Evolutionary conservation across 2,797 vertebrate species (phyloP).

Genomic region (Helarctos malayanus): DNA sequence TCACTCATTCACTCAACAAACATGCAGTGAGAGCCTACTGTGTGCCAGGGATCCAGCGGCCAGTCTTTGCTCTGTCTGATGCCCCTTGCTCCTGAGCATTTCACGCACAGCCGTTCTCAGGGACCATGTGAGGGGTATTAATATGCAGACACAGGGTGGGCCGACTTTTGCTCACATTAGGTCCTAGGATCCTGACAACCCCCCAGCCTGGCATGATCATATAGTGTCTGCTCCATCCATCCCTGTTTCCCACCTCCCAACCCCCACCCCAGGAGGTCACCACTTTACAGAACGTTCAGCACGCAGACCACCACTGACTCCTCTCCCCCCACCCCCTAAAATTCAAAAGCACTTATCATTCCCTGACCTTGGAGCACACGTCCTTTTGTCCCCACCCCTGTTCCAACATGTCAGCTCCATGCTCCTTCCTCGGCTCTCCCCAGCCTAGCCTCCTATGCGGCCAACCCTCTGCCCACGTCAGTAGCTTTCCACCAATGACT

Average conservation of each 20-base stretch:
- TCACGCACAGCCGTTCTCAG: not conserved
- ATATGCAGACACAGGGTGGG: not conserved
- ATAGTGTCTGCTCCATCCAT: not conserved
- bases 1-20: not conserved
- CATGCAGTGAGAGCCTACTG: not conserved
- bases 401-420: not conserved
- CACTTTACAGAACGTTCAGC: not conserved
- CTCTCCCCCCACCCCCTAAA: not conserved
- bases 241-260: not conserved
- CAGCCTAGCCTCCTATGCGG: not conserved
- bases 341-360: not conserved
- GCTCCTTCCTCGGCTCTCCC: not conserved
- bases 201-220: not conserved
- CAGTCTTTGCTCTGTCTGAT: not conserved
- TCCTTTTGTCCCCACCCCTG: not conserved
- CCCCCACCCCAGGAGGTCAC: not conserved
- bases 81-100: not conserved
- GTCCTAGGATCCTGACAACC: not conserved
- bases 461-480: not conserved
- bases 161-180: not conserved
- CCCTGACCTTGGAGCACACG: fast-evolving
- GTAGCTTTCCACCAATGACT: not conserved
- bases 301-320: not conserved
- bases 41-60: not conserved
- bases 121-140: too few species aligned